Conservation (phyloP, 1,140 invertebrate genomes). For the Aporrectodea caliginosa region DNA sequence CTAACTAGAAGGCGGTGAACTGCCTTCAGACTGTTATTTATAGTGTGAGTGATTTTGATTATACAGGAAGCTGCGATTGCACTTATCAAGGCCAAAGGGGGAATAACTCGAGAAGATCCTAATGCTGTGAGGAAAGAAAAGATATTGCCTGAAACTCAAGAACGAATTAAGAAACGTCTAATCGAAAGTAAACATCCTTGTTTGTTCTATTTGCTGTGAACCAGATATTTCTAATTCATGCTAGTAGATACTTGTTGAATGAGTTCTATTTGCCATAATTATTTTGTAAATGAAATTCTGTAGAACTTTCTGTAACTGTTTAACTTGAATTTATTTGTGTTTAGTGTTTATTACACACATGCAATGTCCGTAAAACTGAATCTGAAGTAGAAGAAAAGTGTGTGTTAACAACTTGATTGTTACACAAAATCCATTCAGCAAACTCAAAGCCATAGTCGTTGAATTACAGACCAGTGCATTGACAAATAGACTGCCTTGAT, state of each 20-base stretch:
- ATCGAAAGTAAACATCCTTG: neutral
- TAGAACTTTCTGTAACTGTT: neutral
- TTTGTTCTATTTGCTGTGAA: no score
- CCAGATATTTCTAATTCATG: no score
- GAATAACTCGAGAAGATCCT: conserved; percentile 45
- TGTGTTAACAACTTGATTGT: no score
- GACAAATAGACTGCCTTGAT: no score
- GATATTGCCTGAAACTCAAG: conserved; percentile 35
- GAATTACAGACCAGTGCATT: no score
- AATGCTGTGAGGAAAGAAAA: conserved; percentile 44
- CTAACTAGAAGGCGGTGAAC: conserved; percentile 15
- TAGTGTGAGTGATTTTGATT: neutral
- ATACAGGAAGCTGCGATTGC: conserved; percentile 46
- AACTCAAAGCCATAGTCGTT: no score
- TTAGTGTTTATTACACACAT: no score
- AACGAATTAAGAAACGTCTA: conserved; percentile 44
- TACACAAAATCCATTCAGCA: no score
- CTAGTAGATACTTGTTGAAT: no score
- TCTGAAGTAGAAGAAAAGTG: no score
- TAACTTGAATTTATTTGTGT: no score
- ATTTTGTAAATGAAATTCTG: neutral
- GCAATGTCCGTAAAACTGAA: no score
- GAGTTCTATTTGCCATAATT: neutral
- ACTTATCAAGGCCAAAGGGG: conserved; percentile 44
- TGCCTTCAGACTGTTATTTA: conserved; percentile 4